Evolutionary conservation across 2,797 vertebrate species (phyloP), one percentile per base, ranked within the genome.

Genomic region (Setipinna tenuifilis): DNA sequence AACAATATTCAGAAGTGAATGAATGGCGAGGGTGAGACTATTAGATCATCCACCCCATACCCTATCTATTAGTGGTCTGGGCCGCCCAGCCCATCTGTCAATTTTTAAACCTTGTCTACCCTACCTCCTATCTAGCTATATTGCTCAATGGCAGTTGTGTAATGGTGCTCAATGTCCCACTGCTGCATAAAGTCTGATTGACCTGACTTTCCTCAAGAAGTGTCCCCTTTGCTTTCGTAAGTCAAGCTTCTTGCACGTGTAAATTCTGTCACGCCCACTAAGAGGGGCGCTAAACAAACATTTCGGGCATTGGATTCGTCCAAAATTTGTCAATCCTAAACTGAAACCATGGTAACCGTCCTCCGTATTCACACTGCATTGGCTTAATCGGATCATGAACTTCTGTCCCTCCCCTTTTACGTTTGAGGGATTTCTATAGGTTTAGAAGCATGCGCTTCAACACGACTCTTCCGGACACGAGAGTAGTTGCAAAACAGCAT

Each of bases 381-480:
- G 92, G 93, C 82, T 25, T 11, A 86, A 19, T 0, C 0, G 54
- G 23, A 25, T 0, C 3, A 0, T 23, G 2, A 9, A 11, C 11
- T 68, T 57, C 75, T 86, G 7, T 4, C 16, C 88, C 46, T 5
- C 88, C 87, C 17, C 21, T 50, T 59, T 75, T 11, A 14, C 0
- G 14, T 54, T 6, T 0, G 0, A 41, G 58, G 31, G 6, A 0
- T 48, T 87, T 2, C 89, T 87, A 28, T 95, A 95, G 93, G 93
- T 81, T 61, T 0, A 0, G 0, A 0, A 0, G 6, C n/a, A 6
- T 7, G 62, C 88, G 88, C 35, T n/a, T 92, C 85, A 88, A 25
- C 6, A 0, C 0, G 86, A 0, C 21, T 83, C 91, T 95, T 95
- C 95, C 93, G 93, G 90, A 85, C 90, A 65, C 81, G 41, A 23